These are phyloP conservation scores for Rhinichthys osculus DNA, from an alignment of 2,797 vertebrate species.

Conservation along the genomic window DNA sequence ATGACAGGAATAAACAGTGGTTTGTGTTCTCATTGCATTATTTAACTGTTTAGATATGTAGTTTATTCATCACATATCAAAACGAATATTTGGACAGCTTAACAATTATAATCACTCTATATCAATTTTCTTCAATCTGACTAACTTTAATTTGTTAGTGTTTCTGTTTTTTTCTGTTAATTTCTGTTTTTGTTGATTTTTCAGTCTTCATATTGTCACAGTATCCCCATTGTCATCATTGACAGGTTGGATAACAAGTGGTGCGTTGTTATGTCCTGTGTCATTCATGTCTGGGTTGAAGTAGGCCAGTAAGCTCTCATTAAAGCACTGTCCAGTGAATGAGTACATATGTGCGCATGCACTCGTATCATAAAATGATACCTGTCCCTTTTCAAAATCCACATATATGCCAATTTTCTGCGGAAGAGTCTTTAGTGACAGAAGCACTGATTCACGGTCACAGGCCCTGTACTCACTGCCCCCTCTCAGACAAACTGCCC, in stretches of 20 bases:
- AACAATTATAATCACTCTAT: neutral
- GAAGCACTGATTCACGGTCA: constrained; percentile 65
- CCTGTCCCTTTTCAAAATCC: constrained; percentile 70
- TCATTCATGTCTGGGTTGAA: constrained; percentile 76
- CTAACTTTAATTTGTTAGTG: neutral
- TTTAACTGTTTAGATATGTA: neutral
- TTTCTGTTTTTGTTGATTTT: neutral
- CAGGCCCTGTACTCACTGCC: constrained; percentile 74
- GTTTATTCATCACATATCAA: neutral
- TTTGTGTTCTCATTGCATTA: neutral
- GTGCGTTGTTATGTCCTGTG: constrained; percentile 66
- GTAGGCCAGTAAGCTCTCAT: constrained; percentile 71
- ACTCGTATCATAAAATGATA: constrained; percentile 74
- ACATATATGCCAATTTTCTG: constrained; percentile 71
- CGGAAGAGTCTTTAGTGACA: constrained; percentile 63
- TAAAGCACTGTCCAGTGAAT: constrained; percentile 68
- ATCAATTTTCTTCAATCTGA: neutral
- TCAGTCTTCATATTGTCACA: constrained; percentile 68
- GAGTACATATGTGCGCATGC: constrained; percentile 71
- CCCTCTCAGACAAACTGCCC: constrained; percentile 73
- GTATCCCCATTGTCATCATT: constrained; percentile 10
- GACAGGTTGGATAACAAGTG: constrained; percentile 66
- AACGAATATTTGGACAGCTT: neutral
- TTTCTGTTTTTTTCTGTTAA: neutral
- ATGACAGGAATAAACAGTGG: neutral